Conservation (phyloP, 2,113 vertebrate species). For the Oncorhynchus nerka region DNA sequence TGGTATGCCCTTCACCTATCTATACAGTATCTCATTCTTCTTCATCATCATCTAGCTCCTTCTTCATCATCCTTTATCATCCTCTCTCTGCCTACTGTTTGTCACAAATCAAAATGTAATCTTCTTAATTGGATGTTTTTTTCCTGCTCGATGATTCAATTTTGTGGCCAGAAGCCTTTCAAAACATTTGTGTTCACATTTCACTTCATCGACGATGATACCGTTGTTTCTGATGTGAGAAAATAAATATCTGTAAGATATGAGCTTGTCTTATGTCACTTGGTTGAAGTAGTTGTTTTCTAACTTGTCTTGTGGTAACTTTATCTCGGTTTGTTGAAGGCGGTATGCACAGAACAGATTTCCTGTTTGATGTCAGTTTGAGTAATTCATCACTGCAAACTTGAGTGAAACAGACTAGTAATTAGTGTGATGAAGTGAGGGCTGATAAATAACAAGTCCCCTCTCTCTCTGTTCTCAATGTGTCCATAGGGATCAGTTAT, state of each 20-base stretch:
- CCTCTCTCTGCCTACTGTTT: not conserved
- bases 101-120: too few relatives aligned
- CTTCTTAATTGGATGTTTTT: too few relatives aligned
- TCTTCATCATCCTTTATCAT: not conserved
- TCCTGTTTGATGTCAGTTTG: constrained; percentile 8
- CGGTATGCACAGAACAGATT: not conserved
- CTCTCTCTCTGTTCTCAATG: constrained; percentile 41
- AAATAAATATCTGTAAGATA: too few relatives aligned
- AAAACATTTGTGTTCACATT: too few relatives aligned
- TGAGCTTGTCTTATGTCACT: not conserved
- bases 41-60: too few relatives aligned
- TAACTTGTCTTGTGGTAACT: too few relatives aligned
- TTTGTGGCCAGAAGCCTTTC: too few relatives aligned
- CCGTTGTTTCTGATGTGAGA: too few relatives aligned
- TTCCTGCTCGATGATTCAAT: too few relatives aligned
- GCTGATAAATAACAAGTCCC: constrained; percentile 5
- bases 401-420: not conserved
- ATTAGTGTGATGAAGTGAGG: constrained; percentile 2
- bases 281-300: not conserved
- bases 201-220: too few relatives aligned
- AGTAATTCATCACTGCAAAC: not conserved
- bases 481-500: constrained; percentile 73
- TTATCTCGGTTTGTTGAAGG: too few relatives aligned
- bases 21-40: not conserved
- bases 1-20: too few relatives aligned